Base-by-base conservation (phyloP, 2,113 vertebrate genomes). In the Hippocampus abdominalis region DNA sequence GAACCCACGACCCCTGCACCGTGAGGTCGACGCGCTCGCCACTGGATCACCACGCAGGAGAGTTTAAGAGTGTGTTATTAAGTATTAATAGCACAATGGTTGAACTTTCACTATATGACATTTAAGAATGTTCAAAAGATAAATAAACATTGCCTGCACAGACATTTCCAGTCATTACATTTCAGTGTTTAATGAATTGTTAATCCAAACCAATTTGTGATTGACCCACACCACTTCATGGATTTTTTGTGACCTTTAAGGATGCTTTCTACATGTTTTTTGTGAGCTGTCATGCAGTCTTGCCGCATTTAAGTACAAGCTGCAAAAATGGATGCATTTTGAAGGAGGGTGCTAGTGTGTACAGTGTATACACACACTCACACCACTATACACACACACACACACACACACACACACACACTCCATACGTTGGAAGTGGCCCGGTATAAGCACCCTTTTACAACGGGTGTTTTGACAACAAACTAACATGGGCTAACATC, bases 401-500 rank as follows among this genome's bases (percentile, higher is more conserved):
- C 69, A 74, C 77, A 82, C 62, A 61, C 15, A 51, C 48, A 25
- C 54, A 23, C 23, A 57, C 65, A 67, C 66, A 69, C n/a, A 44
- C 36, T 42, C 39, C 20, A 64, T 68, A 77, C 8, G 56, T 70
- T 64, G 63, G 76, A 61, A 65, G 66, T 70, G 48, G 44, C 51
- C 70, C 32, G 39, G 71, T 51, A 66, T 65, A 82, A 72, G 73
- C 76, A 81, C 76, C 73, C 68, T 61, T 69, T 72, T 67, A 63
- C 69, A 66, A 60, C 39, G 36, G 72, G 68, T 86, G 84, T 88
- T 87, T 36, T 87, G 73, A 81, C 80, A 75, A 78, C 81, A 89
- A 85, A 87, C 83, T 87, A 70, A 80, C 40, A 59, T 51, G 69
- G 56, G 36, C 54, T 68, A 70, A 79, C 74, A 75, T 73, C 78